Conservation (phyloP, 2,113 vertebrate genomes). For the Chaetodon auriga region DNA sequence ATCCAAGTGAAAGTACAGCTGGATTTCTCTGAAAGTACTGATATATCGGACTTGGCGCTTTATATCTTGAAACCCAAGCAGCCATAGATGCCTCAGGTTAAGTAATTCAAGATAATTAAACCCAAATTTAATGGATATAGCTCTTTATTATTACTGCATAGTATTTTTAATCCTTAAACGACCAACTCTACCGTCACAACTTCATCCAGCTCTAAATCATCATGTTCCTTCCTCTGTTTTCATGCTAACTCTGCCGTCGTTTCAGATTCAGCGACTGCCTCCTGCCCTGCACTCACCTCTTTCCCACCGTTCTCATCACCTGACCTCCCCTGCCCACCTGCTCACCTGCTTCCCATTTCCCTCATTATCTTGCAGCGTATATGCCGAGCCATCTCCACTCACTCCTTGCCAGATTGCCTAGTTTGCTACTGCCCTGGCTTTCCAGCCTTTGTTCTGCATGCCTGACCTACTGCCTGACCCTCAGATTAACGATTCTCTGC, state of each 20-base stretch:
- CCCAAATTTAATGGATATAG: too few species aligned
- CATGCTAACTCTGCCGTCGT: background rate
- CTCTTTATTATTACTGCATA: too few species aligned
- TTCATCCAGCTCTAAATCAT: background rate
- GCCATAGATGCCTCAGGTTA: background rate
- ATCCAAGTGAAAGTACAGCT: too few species aligned
- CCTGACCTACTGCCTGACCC: background rate
- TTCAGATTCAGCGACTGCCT: background rate
- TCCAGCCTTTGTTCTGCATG: background rate
- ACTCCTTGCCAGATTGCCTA: background rate
- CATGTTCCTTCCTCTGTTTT: background rate
- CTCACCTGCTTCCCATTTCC: background rate
- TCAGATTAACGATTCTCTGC: conserved; percentile 1
- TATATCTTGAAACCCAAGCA: background rate
- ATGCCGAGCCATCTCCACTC: background rate
- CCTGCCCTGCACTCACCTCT: background rate
- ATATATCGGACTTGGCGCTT: background rate
- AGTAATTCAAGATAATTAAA: too few species aligned
- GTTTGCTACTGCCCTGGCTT: background rate
- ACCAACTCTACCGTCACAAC: background rate
- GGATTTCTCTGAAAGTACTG: background rate
- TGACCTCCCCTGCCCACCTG: background rate
- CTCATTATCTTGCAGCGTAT: too few species aligned
- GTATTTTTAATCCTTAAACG: too few species aligned
- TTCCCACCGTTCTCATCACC: background rate